These are phyloP conservation scores for Drosophila neonasuta DNA, from an alignment of 2,888 invertebrate genomes.

Conservation along the genomic window DNA sequence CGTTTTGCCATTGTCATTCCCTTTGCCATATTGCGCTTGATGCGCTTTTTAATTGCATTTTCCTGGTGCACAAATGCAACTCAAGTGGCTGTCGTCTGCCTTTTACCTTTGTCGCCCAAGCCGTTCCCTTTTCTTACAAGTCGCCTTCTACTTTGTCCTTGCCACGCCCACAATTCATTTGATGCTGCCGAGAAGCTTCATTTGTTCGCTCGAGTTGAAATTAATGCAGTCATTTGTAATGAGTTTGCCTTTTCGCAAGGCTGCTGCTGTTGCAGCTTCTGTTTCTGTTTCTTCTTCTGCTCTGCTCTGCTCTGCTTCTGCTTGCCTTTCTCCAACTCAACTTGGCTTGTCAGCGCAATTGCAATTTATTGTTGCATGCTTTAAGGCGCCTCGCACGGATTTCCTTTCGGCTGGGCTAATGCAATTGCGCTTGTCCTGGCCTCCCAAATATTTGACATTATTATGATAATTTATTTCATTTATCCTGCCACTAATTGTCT, in stretches of 20 bases:
- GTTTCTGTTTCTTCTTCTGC: slow-evolving; percentile 1
- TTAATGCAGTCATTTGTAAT: slow-evolving; percentile 78
- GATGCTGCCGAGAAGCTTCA: slow-evolving; percentile 50
- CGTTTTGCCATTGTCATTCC: neutral
- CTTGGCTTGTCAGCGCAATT: slow-evolving; percentile 47
- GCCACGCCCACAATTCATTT: slow-evolving; percentile 36
- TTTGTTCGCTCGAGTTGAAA: slow-evolving; percentile 71
- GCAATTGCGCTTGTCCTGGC: slow-evolving; percentile 41
- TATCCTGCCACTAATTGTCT: slow-evolving; percentile 59
- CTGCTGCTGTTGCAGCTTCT: slow-evolving; percentile 9
- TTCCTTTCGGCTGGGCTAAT: slow-evolving; percentile 28
- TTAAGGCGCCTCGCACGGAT: slow-evolving; percentile 34
- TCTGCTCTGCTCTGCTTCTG: slow-evolving; percentile 4
- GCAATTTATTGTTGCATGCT: slow-evolving; percentile 69
- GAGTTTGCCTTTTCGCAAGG: slow-evolving; percentile 61
- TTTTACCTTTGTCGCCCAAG: slow-evolving; percentile 49
- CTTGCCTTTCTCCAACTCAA: neutral
- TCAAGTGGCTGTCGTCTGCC: slow-evolving; percentile 65
- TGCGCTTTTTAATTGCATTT: slow-evolving; percentile 73
- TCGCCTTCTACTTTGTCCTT: slow-evolving; percentile 8
- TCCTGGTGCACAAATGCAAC: slow-evolving; percentile 65
- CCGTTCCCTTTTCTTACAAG: slow-evolving; percentile 10
- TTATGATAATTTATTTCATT: slow-evolving; percentile 71
- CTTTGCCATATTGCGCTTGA: slow-evolving; percentile 44
- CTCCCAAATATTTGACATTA: slow-evolving; percentile 56